Evolutionary conservation across 2,888 invertebrate species (phyloP), one percentile per base, ranked within the genome.

Genomic region (Bugulina stolonifera): DNA sequence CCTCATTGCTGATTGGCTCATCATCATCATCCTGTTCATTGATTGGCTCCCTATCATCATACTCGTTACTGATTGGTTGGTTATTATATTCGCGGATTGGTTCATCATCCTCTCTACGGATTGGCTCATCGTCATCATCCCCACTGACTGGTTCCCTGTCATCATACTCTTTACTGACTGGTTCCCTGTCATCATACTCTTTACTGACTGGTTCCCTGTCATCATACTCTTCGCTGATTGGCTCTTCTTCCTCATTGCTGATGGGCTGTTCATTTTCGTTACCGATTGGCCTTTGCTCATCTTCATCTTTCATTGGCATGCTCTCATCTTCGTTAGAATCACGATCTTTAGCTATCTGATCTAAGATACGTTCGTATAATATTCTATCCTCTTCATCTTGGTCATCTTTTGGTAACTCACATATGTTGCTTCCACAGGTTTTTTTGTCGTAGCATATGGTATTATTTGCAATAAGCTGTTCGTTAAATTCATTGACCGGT

Each of bases 391-490:
- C 52, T 52, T 52, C 57, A 57, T 23, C 3, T n/a, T 57, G n/a
- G 18, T 57, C 57, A 57, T 57, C 23, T 57, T 22, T 25, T 57
- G 57, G 57, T n/a, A 18, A 5, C 23, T 57, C 57, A 57, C 57
- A 57, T 5, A 57, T 5, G 23, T 57, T n/a, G 25, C 57, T 57
- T 5, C 57, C 57, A 57, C 57, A 57, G 5, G 57, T n/a, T 5
- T 57, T 57, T n/a, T 57, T 5, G 57, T 57, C 23, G 5, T n/a
- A 5, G 25, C 57, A 57, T n/a, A 18, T 25, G 5, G 57, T 57
- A 25, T n/a, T 25, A n/a, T 57, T 57, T 25, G n/a, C 57, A 57
- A 57, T 57, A 25, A 57, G 57, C 57, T 57, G 5, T 57, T 10
- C 23, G 25, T 57, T 57, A 23, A 57, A 57, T n/a, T 25, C 25